Evolutionary conservation across 2,888 invertebrate genomes (phyloP).

Genomic region (Drosophila colorata): DNA sequence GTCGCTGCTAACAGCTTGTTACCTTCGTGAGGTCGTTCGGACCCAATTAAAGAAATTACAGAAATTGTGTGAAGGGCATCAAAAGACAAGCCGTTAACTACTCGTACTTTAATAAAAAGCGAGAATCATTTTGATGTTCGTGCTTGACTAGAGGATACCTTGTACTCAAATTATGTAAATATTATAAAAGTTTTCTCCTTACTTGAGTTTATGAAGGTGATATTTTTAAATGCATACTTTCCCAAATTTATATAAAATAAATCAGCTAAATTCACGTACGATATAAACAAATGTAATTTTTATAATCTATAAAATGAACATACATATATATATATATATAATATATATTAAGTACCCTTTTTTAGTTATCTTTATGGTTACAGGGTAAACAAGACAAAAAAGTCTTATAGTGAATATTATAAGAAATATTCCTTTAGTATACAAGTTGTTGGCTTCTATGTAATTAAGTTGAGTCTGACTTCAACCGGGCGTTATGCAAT

Average conservation of each 20-base stretch:
- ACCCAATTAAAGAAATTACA: slow-evolving; percentile 36
- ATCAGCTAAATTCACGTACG: no score
- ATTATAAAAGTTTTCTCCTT: background rate
- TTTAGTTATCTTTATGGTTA: no score
- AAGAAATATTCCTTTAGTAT: background rate
- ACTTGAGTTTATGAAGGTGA: background rate
- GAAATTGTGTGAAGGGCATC: slow-evolving; percentile 44
- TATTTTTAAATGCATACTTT: no score
- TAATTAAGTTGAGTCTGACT: slow-evolving; percentile 21
- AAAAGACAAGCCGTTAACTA: slow-evolving; percentile 5
- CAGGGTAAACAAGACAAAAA: background rate
- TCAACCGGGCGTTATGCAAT: slow-evolving; percentile 29
- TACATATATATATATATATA: no score
- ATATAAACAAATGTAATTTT: no score
- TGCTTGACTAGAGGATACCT: background rate
- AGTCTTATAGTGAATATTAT: background rate
- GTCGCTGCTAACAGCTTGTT: slow-evolving; percentile 20
- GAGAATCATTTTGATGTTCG: background rate
- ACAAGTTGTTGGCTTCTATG: background rate
- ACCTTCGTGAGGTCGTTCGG: slow-evolving; percentile 29
- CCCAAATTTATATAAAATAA: no score
- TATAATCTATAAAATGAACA: no score
- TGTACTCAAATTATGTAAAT: background rate
- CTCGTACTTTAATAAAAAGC: background rate
- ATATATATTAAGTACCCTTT: no score